phyloP scores from a whole-genome alignment of 2,113 vertebrate species.

The Tachysurus vachellii region DNA sequence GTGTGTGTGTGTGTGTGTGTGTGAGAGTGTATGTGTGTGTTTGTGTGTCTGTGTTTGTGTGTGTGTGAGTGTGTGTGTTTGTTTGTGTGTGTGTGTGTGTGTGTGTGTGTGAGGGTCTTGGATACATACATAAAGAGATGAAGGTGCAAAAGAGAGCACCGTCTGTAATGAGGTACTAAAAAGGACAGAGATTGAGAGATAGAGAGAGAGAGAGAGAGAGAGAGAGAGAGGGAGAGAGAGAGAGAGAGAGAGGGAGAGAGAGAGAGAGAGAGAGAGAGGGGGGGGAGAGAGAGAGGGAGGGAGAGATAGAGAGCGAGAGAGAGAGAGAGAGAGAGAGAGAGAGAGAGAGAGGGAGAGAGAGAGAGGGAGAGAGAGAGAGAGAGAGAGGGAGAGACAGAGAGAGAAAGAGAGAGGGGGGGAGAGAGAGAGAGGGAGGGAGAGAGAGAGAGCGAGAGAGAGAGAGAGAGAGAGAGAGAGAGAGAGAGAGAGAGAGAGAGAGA shows the following conservation, averaged over 20 bases:
- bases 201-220: not conserved
- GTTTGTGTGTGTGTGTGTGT: too few relatives aligned
- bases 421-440: not conserved
- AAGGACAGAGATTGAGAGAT: too few relatives aligned
- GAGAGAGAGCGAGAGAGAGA: too few relatives aligned
- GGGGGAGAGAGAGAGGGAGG: too few relatives aligned
- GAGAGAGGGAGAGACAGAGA: too few relatives aligned
- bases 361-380: not conserved
- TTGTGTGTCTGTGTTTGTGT: too few relatives aligned
- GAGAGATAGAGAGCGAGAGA: too few relatives aligned
- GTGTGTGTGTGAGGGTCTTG: not conserved
- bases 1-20: conserved; percentile 15
- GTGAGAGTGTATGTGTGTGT: not conserved
- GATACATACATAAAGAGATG: not conserved
- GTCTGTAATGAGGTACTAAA: not conserved
- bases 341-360: not conserved
- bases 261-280: not conserved
- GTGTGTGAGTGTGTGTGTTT: too few relatives aligned
- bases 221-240: not conserved
- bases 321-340: not conserved
- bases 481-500: too few relatives aligned
- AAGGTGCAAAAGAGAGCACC: not conserved
- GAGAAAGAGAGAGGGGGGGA: too few relatives aligned
- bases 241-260: not conserved
- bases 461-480: not conserved